Base-by-base conservation (phyloP, 2,113 vertebrate species). In the Lepus timidus region DNA sequence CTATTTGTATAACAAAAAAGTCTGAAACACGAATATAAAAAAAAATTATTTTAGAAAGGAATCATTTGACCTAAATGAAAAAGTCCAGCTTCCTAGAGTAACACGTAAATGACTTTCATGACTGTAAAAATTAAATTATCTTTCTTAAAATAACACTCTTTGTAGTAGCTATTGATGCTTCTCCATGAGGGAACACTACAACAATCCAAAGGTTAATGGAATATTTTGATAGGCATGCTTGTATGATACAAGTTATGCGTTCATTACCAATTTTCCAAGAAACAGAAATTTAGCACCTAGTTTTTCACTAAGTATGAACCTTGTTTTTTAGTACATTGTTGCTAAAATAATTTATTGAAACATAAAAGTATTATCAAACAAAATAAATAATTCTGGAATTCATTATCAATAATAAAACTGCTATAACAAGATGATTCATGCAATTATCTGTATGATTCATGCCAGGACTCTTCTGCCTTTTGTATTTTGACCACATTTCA, bases 251-350 rank as follows among this genome's bases (percentile, higher is more conserved):
- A 79, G 27, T 79, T 44, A 79, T 20, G 39, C 39, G 14, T 52
- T 87, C 31, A 52, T 51, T 58, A 55, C 3, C 31, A 74, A 67
- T 64, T 90, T 61, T 74, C 75, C 51, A 86, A 62, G 61, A 52
- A 95, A 93, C 36, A 86, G 33, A 87, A 81, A 85, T 81, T 85
- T 14, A 74, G n/a, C 73, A 79, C 29, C 78, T 73, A 55, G 13
- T 31, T 83, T 86, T 61, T 82, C 36, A 82, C 51, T 82, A 51
- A 81, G 67, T 7, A 25, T 25, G 9, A 20, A 75, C 51, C 61
- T 95, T 27, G 1, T 73, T 80, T 70, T 73, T 31, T 19, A 87
- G 39, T 1, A 78, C 27, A 67, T 29, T 55, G 0, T 64, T 70
- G n/a, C 22, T 83, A 83, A 88, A 89, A 52, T 1, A 83, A 55